Conservation (phyloP, 1,140 invertebrate species). For the Tetragonula clypearis region DNA sequence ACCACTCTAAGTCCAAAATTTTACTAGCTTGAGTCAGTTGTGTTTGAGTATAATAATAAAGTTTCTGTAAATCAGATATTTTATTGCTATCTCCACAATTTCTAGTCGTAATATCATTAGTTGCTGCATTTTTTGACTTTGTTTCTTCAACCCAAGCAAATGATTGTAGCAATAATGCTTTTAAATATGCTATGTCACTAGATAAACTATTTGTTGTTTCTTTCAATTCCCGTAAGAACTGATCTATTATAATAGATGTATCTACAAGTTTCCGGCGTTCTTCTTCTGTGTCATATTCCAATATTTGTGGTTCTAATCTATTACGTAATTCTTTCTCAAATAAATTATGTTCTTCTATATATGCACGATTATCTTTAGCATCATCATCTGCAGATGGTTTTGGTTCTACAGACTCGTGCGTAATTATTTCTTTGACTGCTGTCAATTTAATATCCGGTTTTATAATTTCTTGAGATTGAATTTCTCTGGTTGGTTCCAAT, state of each 20-base stretch:
- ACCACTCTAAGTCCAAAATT: conserved; percentile 78
- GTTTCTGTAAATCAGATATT: conserved; percentile 74
- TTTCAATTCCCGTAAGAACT: conserved; percentile 80
- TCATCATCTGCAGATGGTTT: conserved; percentile 58
- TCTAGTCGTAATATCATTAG: conserved; percentile 53
- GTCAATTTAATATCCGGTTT: conserved; percentile 35
- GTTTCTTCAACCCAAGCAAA: conserved; percentile 81
- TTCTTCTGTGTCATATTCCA: conserved; percentile 78
- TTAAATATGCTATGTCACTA: conserved; percentile 77
- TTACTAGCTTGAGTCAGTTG: conserved; percentile 78
- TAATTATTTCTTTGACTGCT: conserved; percentile 28
- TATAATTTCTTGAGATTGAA: conserved; percentile 24
- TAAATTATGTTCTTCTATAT: conserved; percentile 75
- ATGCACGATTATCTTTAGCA: conserved; percentile 71
- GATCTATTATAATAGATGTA: conserved; percentile 75
- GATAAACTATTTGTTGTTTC: conserved; percentile 78
- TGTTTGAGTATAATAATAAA: conserved; percentile 77
- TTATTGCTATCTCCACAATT: conserved; percentile 71
- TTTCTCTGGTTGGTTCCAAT: conserved; percentile 29
- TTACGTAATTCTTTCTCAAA: conserved; percentile 82
- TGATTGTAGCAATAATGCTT: conserved; percentile 77
- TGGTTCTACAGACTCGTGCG: conserved; percentile 45
- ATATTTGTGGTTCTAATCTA: conserved; percentile 62
- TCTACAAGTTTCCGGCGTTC: conserved; percentile 79
- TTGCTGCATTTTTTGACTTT: conserved; percentile 75